Percentiles rank a stretch among this genome's conserved stretches.
Conservation (phyloP, 1,140 invertebrate genomes). For the Drosophila suzukii region DNA sequence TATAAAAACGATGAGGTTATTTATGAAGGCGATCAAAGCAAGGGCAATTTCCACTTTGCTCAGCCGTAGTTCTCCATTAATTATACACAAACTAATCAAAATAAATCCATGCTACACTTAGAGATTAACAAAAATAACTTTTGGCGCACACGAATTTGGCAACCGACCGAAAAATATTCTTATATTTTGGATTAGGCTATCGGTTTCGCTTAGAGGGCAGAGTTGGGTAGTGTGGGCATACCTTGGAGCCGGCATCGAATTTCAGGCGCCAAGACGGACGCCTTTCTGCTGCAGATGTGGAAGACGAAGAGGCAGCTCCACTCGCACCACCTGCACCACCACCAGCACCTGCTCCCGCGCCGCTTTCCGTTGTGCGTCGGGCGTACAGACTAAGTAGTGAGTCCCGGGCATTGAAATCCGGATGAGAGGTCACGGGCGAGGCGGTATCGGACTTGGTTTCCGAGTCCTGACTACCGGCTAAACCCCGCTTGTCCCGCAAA, state of each 20-base stretch:
- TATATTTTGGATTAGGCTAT: conserved; percentile 33
- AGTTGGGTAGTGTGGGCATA: conserved; percentile 84
- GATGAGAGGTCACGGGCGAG: conserved; percentile 54
- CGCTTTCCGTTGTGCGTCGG: conserved; percentile 54
- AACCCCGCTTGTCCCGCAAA: conserved; percentile 78
- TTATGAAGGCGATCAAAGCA: conserved; percentile 21
- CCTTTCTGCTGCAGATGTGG: conserved; percentile 86
- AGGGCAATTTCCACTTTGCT: conserved; percentile 1
- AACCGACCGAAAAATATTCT: conserved; percentile 48
- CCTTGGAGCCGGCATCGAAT: conserved; percentile 95
- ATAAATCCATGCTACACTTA: conserved; percentile 66
- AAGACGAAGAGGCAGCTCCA: conserved; percentile 30
- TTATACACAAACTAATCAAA: conserved; percentile 29
- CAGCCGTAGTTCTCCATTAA: conserved; percentile 14
- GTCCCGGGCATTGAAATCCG: conserved; percentile 71
- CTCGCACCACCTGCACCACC: conserved; percentile 18
- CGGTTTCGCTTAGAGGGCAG: conserved; percentile 37
- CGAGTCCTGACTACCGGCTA: conserved; percentile 51
- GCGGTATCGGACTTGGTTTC: conserved; percentile 66
- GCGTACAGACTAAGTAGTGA: conserved; percentile 68
- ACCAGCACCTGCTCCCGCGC: conserved; percentile 23
- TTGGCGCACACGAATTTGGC: conserved; percentile 42
- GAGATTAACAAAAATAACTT: conserved; percentile 36
- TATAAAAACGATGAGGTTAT: conserved; percentile 12
- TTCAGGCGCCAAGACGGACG: conserved; percentile 95